Evolutionary conservation across 2,888 invertebrate genomes (phyloP).

Genomic region (Meliscaeva auricollis): DNA sequence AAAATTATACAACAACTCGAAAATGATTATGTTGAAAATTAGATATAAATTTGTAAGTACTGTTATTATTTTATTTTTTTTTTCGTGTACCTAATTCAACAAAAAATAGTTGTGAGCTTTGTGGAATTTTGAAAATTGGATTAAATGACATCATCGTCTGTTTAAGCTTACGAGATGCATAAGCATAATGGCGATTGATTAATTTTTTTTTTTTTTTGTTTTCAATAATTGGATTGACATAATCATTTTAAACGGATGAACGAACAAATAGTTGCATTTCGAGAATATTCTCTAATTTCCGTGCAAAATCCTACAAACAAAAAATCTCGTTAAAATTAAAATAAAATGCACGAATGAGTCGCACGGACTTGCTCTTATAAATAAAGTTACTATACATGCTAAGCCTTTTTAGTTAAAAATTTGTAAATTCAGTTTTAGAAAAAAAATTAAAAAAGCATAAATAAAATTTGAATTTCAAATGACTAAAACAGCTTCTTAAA

Average conservation of each 20-base stretch:
- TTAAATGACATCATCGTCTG: constrained; percentile 2
- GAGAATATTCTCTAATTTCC: background rate
- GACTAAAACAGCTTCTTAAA: too few species aligned
- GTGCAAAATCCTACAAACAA: constrained; percentile 1
- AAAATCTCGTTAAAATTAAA: background rate
- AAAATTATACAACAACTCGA: background rate
- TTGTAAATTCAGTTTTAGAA: too few species aligned
- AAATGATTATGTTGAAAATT: background rate
- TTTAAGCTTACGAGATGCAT: background rate
- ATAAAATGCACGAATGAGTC: too few species aligned
- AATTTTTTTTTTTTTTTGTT: constrained; percentile 38
- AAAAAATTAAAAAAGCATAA: too few species aligned
- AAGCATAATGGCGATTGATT: constrained; percentile 5
- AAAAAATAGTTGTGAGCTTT: background rate
- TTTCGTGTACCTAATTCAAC: constrained; percentile 5
- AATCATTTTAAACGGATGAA: constrained; percentile 27
- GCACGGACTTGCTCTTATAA: too few species aligned
- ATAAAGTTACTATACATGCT: too few species aligned
- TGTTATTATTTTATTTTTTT: background rate
- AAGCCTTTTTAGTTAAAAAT: too few species aligned
- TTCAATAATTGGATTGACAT: constrained; percentile 29
- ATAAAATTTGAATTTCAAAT: too few species aligned
- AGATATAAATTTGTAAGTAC: background rate
- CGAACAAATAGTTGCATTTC: constrained; percentile 11
- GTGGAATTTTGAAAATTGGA: constrained; percentile 15